phyloP scores from a whole-genome alignment of 2,888 invertebrate species.

The Nymphalis polychloros region DNA sequence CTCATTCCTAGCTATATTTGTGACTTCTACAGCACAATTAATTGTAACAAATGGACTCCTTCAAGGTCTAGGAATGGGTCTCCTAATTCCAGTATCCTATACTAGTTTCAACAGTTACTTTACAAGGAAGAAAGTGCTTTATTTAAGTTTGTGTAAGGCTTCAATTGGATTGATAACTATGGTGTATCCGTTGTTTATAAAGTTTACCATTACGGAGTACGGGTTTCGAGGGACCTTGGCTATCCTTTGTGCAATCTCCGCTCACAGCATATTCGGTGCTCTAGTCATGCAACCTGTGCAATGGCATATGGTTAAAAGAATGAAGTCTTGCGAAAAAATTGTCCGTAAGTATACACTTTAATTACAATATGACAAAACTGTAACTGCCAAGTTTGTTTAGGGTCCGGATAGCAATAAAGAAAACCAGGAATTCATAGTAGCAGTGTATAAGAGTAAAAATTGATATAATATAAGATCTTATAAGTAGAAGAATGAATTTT shows the following conservation, averaged over 20 bases:
- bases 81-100: constrained; percentile 87
- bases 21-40: constrained; percentile 83
- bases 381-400: too few relatives aligned
- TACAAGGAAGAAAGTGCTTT: constrained; percentile 85
- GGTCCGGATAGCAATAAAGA: too few relatives aligned
- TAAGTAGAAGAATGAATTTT: too few relatives aligned
- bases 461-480: too few relatives aligned
- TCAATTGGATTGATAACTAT: constrained; percentile 86
- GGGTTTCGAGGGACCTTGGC: constrained; percentile 88
- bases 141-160: constrained; percentile 87
- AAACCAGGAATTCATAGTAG: too few relatives aligned
- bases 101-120: constrained; percentile 89
- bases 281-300: constrained; percentile 87
- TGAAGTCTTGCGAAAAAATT: constrained; percentile 68
- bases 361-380: neutral
- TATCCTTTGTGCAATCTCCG: constrained; percentile 84
- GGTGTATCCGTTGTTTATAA: constrained; percentile 84
- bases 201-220: constrained; percentile 82
- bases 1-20: constrained; percentile 84
- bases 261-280: constrained; percentile 86
- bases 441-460: too few relatives aligned
- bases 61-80: constrained; percentile 85
- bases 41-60: constrained; percentile 84
- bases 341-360: constrained; percentile 63
- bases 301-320: constrained; percentile 84